Evolutionary conservation across 2,797 vertebrate species (phyloP).

Genomic region (Vespertilio murinus): DNA sequence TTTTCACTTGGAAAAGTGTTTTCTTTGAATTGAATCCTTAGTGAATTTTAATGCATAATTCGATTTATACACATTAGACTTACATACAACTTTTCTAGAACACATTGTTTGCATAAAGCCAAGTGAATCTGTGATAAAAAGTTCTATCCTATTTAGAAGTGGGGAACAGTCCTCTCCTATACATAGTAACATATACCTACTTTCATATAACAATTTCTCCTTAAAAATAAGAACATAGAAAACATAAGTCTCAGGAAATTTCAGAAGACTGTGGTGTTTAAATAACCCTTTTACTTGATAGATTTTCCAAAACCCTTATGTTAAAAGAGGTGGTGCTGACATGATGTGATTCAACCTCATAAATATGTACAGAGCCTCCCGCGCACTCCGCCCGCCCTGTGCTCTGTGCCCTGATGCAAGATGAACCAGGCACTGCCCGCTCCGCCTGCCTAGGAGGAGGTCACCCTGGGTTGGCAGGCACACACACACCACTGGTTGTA

Average conservation of each 20-base stretch:
- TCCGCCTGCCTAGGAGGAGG: background rate
- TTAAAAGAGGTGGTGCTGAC: background rate
- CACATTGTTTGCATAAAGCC: background rate
- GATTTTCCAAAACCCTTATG: background rate
- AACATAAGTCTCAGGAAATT: background rate
- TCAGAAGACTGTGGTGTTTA: conserved; percentile 29
- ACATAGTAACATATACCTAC: background rate
- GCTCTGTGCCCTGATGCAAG: background rate
- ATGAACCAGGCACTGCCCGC: background rate
- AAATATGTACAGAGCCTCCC: background rate
- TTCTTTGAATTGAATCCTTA: background rate
- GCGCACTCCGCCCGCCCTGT: accelerated
- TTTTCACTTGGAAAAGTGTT: conserved; percentile 31
- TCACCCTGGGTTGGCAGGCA: background rate
- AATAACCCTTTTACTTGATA: background rate
- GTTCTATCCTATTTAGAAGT: background rate
- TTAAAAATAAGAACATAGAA: conserved; percentile 32
- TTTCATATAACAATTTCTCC: background rate
- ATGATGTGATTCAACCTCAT: background rate
- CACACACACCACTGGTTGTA: accelerated
- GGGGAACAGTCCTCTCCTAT: background rate
- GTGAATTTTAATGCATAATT: conserved; percentile 11
- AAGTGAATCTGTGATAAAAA: background rate
- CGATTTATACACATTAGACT: background rate
- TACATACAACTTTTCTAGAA: background rate